Evolutionary conservation across 2,113 vertebrate genomes (phyloP), one percentile per base, ranked within the genome.

Genomic region (Pluvianellus socialis): DNA sequence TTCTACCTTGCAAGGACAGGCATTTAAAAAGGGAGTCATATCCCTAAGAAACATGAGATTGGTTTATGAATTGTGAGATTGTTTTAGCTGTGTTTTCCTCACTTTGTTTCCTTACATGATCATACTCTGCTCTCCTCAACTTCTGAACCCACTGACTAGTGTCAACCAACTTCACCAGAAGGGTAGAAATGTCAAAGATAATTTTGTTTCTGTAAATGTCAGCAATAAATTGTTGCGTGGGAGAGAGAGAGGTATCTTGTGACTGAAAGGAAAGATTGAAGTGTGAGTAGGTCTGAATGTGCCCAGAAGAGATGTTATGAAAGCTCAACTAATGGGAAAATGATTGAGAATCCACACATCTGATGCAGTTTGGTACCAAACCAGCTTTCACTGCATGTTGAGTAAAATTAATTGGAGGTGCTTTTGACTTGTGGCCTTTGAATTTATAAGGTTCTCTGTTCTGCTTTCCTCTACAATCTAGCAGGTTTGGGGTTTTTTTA

Each of bases 261-360:
- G 91, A 89, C 93, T 63, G 91, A 81, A 91, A 92, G 88, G 94
- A 86, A 96, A 96, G 89, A 63, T 2, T 94, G 89, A 96, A 95
- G 83, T 55, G 61, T 81, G 83, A 94, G 89, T 71, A 71, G 62
- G 83, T 40, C 91, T 96, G 94, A 95, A 21, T 53, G n/a, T 74
- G 56, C 95, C 93, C 94, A 72, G 44, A 91, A 91, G 91, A 89
- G 68, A 87, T 12, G 47, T 91, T 94, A 87, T 35, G 84, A 96
- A 96, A 95, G 80, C 72, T 81, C 27, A 23, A 23, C 86, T 96
- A 96, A 92, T 79, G 80, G 68, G 76, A 73, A 92, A 94, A 85
- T 95, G 93, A 96, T 85, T 96, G 89, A 96, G 86, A 94, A 94
- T 89, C 80, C 73, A 82, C 95, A 87, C 80, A 61, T 89, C 84